A percentile compares a stretch with the other conserved stretches of the same genome.
These are phyloP conservation scores for Idaea straminata DNA, from an alignment of 2,888 invertebrate genomes.

Conservation along the genomic window DNA sequence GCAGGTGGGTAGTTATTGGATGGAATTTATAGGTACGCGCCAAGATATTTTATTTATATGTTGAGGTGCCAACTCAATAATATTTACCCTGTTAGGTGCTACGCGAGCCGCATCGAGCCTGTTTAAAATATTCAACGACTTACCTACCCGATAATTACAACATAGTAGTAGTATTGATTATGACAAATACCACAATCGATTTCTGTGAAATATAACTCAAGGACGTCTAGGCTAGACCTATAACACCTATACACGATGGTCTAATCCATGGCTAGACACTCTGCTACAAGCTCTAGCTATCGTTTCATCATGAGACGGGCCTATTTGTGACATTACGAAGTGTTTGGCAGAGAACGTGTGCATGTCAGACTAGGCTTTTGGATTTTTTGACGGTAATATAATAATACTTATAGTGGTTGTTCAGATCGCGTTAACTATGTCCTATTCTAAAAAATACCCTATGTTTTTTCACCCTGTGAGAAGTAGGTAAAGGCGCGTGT, in stretches of 20 bases:
- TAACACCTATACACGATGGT: not conserved
- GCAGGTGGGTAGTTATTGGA: not conserved
- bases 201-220: constrained; percentile 11
- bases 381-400: too few species aligned
- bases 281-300: not conserved
- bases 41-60: not conserved
- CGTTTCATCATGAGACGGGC: not conserved
- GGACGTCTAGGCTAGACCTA: constrained; percentile 8
- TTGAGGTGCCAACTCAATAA: not conserved
- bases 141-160: constrained; percentile 9
- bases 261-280: not conserved
- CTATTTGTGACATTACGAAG: too few species aligned
- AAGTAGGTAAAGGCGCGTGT: too few species aligned
- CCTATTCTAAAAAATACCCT: too few species aligned
- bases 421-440: too few species aligned
- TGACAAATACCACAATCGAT: constrained; percentile 4
- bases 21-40: not conserved
- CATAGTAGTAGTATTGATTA: constrained; percentile 11
- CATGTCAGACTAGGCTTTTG: too few species aligned
- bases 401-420: too few species aligned
- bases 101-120: not conserved
- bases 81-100: not conserved
- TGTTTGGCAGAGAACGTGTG: too few species aligned
- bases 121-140: constrained; percentile 12
- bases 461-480: too few species aligned